Conservation (phyloP, 2,797 vertebrate genomes). For the Corythornis leucogaster region DNA sequence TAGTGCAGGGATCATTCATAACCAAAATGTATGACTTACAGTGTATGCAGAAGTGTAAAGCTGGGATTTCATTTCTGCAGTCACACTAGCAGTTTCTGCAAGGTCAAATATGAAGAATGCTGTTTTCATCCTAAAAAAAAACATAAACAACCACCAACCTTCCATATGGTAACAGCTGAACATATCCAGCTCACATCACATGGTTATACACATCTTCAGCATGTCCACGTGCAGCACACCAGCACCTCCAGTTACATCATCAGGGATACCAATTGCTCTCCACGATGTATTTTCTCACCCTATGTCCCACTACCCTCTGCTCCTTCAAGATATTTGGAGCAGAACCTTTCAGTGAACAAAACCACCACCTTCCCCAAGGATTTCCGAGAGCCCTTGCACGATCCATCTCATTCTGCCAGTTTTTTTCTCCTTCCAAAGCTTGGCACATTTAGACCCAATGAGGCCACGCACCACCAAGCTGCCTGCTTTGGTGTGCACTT, state of each 20-base stretch:
- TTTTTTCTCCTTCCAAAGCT: not conserved
- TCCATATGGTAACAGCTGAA: not conserved
- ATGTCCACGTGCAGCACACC: rapidly evolving
- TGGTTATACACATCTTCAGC: not conserved
- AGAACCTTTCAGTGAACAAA: not conserved
- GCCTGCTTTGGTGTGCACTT: slow-evolving; percentile 9
- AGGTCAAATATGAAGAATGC: slow-evolving; percentile 97
- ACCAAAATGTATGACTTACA: slow-evolving; percentile 40
- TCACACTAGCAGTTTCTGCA: slow-evolving; percentile 78
- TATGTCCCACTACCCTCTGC: not conserved
- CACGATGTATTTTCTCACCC: not conserved
- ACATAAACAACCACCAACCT: slow-evolving; percentile 40
- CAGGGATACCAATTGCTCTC: not conserved
- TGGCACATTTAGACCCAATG: not conserved
- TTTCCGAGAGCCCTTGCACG: not conserved
- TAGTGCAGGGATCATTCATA: not conserved
- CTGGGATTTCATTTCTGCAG: slow-evolving; percentile 63
- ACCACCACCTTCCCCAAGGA: not conserved
- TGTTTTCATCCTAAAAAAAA: slow-evolving; percentile 91
- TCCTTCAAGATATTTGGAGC: not conserved
- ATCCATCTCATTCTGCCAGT: not conserved
- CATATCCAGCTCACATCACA: not conserved
- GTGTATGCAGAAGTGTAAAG: slow-evolving; percentile 76
- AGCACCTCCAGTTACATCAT: not conserved
- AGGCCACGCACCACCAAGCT: not conserved